phyloP scores from a whole-genome alignment of 2,888 invertebrate genomes.

The Dryomyza anilis region DNA sequence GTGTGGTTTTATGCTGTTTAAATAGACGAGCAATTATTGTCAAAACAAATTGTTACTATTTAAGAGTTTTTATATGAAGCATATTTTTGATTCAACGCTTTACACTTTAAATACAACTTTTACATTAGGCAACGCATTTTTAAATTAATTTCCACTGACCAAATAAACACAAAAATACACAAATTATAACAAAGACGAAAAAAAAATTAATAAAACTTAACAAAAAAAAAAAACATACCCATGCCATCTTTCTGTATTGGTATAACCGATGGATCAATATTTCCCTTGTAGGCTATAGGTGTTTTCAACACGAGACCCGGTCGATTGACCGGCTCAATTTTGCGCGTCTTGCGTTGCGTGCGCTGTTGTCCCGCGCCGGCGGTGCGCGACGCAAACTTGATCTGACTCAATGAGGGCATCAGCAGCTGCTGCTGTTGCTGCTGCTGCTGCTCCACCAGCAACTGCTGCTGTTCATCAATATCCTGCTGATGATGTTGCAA shows the following conservation, averaged over 20 bases:
- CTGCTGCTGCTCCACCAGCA: slow-evolving; percentile 36
- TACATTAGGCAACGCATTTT: too few relatives aligned
- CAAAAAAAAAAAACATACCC: slow-evolving; percentile 72
- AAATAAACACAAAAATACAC: slow-evolving; percentile 27
- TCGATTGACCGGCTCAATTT: slow-evolving; percentile 76
- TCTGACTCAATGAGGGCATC: slow-evolving; percentile 50
- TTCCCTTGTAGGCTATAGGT: slow-evolving; percentile 78
- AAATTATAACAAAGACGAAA: slow-evolving; percentile 28
- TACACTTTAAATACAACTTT: too few relatives aligned
- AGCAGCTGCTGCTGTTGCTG: slow-evolving; percentile 45
- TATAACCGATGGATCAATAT: slow-evolving; percentile 82
- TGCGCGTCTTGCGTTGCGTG: slow-evolving; percentile 61
- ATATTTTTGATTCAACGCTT: too few relatives aligned
- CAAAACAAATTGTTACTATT: too few relatives aligned
- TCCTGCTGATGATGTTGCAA: too few relatives aligned
- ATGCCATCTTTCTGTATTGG: slow-evolving; percentile 88
- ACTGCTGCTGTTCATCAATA: slow-evolving; percentile 36
- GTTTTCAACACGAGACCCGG: slow-evolving; percentile 77
- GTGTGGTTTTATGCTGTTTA: too few relatives aligned
- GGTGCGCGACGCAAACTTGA: slow-evolving; percentile 40
- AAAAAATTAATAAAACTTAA: slow-evolving; percentile 31
- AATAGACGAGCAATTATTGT: too few relatives aligned
- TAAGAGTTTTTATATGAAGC: too few relatives aligned
- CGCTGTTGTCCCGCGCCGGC: slow-evolving; percentile 37
- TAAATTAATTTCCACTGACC: too few relatives aligned